phyloP scores from a whole-genome alignment of 1,140 invertebrate genomes.

The Oedothorax gibbosus region DNA sequence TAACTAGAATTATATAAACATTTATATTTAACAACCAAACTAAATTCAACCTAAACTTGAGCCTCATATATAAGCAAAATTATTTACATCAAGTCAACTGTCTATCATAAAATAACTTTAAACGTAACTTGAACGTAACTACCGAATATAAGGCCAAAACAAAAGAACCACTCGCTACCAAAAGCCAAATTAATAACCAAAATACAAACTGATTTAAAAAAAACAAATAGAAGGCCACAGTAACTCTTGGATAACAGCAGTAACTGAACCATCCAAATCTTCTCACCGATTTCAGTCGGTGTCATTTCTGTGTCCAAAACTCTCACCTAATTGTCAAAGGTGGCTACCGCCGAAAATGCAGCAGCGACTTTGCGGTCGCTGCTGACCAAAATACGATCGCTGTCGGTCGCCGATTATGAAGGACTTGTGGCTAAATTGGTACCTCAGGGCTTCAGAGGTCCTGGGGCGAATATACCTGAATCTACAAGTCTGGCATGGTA shows the following conservation, averaged over 20 bases:
- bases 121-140: too few species aligned
- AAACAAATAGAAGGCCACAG: background rate
- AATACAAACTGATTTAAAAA: background rate
- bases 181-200: background rate
- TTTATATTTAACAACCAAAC: too few species aligned
- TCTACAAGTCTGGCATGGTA: slow-evolving; percentile 39
- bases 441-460: slow-evolving; percentile 40
- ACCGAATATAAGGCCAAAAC: background rate
- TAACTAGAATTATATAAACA: too few species aligned
- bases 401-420: slow-evolving; percentile 50
- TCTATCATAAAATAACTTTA: too few species aligned
- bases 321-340: slow-evolving; percentile 22
- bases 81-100: too few species aligned
- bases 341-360: slow-evolving; percentile 51
- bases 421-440: slow-evolving; percentile 37
- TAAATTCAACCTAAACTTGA: too few species aligned
- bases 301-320: background rate
- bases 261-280: background rate
- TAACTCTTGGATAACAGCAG: background rate
- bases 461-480: slow-evolving; percentile 26
- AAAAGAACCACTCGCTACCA: background rate
- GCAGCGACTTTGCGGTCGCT: slow-evolving; percentile 50
- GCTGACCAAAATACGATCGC: slow-evolving; percentile 31
- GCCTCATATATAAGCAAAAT: too few species aligned
- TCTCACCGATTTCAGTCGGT: background rate